A percentile compares a stretch with the other conserved stretches of the same genome.
Evolutionary conservation across 2,888 invertebrate genomes (phyloP).

Genomic region (Hydraecia micacea): DNA sequence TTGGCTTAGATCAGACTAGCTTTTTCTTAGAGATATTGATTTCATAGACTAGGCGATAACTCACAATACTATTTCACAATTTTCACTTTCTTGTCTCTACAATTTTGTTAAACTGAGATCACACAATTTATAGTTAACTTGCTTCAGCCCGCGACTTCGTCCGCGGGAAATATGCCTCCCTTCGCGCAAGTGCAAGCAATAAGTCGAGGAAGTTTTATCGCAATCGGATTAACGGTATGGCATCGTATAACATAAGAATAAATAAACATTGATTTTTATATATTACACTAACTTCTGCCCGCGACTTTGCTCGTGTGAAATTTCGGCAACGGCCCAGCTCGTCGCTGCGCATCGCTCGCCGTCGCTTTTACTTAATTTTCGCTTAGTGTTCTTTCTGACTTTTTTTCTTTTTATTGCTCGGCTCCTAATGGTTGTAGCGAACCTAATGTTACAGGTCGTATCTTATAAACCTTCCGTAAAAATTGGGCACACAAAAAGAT

Average conservation of each 20-base stretch:
- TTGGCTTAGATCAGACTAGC: slow-evolving; percentile 34
- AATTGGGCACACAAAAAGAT: neutral
- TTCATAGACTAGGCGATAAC: slow-evolving; percentile 42
- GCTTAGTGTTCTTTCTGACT: no score
- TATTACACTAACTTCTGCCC: neutral
- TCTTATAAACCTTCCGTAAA: neutral
- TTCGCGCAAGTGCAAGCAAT: neutral
- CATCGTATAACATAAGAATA: neutral
- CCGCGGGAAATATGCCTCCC: neutral
- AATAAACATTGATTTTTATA: neutral
- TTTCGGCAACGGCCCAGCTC: no score
- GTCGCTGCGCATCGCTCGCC: no score
- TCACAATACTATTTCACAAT: slow-evolving; percentile 46
- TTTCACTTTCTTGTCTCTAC: slow-evolving; percentile 47
- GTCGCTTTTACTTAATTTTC: no score
- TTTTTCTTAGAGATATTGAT: slow-evolving; percentile 54
- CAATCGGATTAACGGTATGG: neutral
- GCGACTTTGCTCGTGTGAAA: no score
- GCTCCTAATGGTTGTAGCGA: neutral
- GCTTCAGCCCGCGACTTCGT: neutral
- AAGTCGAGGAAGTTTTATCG: neutral
- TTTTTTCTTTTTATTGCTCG: neutral
- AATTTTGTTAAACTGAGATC: slow-evolving; percentile 43
- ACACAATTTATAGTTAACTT: neutral
- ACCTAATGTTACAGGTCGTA: neutral